Base-by-base conservation (phyloP, 2,888 invertebrate genomes). In the Prosopocoilus inquinatus region DNA sequence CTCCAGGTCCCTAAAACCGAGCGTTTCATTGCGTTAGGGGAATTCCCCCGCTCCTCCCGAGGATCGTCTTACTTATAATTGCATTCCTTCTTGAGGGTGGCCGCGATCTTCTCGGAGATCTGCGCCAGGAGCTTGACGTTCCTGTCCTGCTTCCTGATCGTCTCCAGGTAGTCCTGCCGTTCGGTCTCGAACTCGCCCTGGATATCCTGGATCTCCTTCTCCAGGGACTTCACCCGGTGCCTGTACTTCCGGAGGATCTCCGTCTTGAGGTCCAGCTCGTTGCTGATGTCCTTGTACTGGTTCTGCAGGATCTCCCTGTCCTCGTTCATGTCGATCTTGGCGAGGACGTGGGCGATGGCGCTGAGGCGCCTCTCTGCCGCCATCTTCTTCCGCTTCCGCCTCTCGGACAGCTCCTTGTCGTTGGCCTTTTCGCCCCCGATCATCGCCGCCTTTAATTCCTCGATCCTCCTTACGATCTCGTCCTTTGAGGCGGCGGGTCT, bases 171-270 rank as follows among this genome's bases (percentile, higher is more conserved):
- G 71, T 91, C 91, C n/a, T 88, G 84, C 1, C 91, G 79, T 70
- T 92, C 91, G 51, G 84, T 79, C 74, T 92, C 89, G 74, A 92
- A 92, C 76, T 92, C 92, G 8, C 87, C 82, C 66, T 90, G 90
- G 2, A 93, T 78, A 73, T 92, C 92, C 3, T 80, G 77, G 15
- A 91, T 85, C 74, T 92, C 91, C 54, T 84, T 78, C 68, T 90
- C 87, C 49, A 91, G 72, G 12, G 82, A 78, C 65, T 84, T 83
- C 15, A 86, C 82, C 79, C 86, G 87, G 63, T 84, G 81, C 57
- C 86, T 81, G 64, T 84, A 85, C 59, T 81, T 82, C 65, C 86
- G 82, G 33, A 90, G 75, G 7, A 84, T 78, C 47, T 87, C 86
- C 5, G 85, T 87, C 73, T 89, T 89, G 0, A 82, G 82, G 59